A percentile compares a stretch with the other conserved stretches of the same genome.
These are phyloP conservation scores for Mesochorus sp. DNA, from an alignment of 2,888 invertebrate species.

Conservation along the genomic window DNA sequence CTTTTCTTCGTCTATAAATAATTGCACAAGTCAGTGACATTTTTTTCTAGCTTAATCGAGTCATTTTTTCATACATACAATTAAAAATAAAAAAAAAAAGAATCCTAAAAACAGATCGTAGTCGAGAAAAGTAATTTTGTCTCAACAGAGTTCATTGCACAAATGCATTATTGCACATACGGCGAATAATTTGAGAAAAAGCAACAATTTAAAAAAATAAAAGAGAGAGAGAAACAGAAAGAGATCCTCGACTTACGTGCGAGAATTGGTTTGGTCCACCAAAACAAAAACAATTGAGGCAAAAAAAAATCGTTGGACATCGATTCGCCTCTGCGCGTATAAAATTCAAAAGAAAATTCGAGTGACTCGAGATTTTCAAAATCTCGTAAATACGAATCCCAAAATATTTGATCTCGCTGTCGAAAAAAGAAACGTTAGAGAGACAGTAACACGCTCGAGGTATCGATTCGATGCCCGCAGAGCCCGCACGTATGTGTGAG, in stretches of 20 bases:
- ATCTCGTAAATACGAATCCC: no score
- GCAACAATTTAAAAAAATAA: not conserved
- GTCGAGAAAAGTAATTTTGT: not conserved
- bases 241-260: no score
- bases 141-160: slow-evolving; percentile 30
- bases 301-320: not conserved
- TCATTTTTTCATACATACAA: not conserved
- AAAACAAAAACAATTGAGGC: no score
- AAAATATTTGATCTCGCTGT: not conserved
- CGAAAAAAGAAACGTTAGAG: not conserved
- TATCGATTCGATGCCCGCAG: slow-evolving; percentile 24
- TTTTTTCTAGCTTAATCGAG: slow-evolving; percentile 32
- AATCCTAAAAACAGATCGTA: not conserved
- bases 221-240: slow-evolving; percentile 6
- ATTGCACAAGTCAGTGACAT: slow-evolving; percentile 20
- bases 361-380: no score
- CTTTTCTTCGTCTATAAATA: slow-evolving; percentile 16
- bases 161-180: slow-evolving; percentile 32
- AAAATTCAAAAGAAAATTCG: no score
- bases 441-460: not conserved
- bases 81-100: not conserved
- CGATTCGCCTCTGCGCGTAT: no score
- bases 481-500: not conserved
- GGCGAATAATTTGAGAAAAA: not conserved
- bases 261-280: no score